A percentile compares a stretch with the other conserved stretches of the same genome.
phyloP scores from a whole-genome alignment of 2,113 vertebrate genomes.

The Dolichallabes microphthalmus region DNA sequence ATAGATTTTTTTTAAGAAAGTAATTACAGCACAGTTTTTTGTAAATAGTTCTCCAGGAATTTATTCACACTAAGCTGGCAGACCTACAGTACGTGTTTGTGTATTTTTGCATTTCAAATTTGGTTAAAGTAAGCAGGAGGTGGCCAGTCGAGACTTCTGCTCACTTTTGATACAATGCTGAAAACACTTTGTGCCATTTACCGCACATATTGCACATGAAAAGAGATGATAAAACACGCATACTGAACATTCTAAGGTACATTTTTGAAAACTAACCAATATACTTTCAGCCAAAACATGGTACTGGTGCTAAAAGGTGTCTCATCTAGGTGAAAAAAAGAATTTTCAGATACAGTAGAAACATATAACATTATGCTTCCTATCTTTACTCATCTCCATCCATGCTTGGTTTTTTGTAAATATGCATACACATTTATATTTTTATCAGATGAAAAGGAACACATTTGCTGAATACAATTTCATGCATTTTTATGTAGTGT shows the following conservation, averaged over 20 bases:
- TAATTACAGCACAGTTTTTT: background rate
- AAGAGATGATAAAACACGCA: background rate
- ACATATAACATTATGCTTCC: no score
- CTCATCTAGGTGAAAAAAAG: no score
- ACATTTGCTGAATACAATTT: no score
- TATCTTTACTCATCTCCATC: no score
- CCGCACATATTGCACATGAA: background rate
- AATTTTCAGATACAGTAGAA: no score
- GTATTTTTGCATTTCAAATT: constrained; percentile 5
- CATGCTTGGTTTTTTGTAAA: no score
- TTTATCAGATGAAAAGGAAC: no score
- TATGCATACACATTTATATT: no score
- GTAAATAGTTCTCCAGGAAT: background rate
- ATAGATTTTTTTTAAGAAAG: background rate
- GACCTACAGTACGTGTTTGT: background rate
- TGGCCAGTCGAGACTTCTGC: background rate
- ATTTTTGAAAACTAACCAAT: background rate
- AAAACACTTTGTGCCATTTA: background rate
- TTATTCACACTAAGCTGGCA: background rate
- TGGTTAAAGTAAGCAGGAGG: background rate
- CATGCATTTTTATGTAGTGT: no score
- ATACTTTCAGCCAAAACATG: background rate
- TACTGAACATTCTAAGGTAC: no score
- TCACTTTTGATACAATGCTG: background rate
- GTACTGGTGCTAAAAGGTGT: no score